These are phyloP conservation scores for Stenoptilia bipunctidactyla DNA, from an alignment of 2,888 invertebrate genomes.

Conservation along the genomic window DNA sequence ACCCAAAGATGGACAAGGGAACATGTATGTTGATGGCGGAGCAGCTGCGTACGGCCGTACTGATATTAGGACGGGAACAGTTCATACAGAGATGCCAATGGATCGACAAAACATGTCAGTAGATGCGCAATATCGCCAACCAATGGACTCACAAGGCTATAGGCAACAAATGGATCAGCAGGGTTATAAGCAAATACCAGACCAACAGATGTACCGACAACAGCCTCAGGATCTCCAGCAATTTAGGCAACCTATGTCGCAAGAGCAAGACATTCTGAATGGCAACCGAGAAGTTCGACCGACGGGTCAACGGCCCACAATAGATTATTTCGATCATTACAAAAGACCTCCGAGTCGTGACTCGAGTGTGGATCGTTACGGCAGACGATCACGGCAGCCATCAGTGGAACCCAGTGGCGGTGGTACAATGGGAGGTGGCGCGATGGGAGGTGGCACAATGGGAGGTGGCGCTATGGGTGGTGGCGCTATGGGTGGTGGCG, in stretches of 20 bases:
- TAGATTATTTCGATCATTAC: slow-evolving; percentile 95
- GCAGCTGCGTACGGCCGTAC: slow-evolving; percentile 36
- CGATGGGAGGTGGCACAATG: too few species aligned
- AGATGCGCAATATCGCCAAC: slow-evolving; percentile 37
- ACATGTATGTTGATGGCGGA: slow-evolving; percentile 34
- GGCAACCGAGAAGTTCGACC: slow-evolving; percentile 49
- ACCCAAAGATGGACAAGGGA: slow-evolving; percentile 41
- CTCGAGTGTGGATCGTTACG: slow-evolving; percentile 86
- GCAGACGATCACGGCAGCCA: slow-evolving; percentile 82
- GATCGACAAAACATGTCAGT: slow-evolving; percentile 30
- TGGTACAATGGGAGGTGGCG: too few species aligned
- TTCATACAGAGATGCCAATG: slow-evolving; percentile 44
- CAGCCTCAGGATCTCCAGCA: slow-evolving; percentile 39
- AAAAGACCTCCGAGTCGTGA: slow-evolving; percentile 91
- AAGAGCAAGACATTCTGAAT: slow-evolving; percentile 51
- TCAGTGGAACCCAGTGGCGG: slow-evolving; percentile 77
- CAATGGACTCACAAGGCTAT: slow-evolving; percentile 38
- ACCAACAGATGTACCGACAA: slow-evolving; percentile 38
- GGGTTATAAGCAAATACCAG: slow-evolving; percentile 51
- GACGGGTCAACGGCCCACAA: slow-evolving; percentile 71
- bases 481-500: too few species aligned
- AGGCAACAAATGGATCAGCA: slow-evolving; percentile 51
- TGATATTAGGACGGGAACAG: slow-evolving; percentile 49
- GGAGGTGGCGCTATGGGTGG: too few species aligned
- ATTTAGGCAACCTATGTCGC: slow-evolving; percentile 44